A percentile compares a stretch with the other conserved stretches of the same genome.
Conservation (phyloP, 35 echinoderm and acorn worm species). For the Apostichopus japonicus region DNA sequence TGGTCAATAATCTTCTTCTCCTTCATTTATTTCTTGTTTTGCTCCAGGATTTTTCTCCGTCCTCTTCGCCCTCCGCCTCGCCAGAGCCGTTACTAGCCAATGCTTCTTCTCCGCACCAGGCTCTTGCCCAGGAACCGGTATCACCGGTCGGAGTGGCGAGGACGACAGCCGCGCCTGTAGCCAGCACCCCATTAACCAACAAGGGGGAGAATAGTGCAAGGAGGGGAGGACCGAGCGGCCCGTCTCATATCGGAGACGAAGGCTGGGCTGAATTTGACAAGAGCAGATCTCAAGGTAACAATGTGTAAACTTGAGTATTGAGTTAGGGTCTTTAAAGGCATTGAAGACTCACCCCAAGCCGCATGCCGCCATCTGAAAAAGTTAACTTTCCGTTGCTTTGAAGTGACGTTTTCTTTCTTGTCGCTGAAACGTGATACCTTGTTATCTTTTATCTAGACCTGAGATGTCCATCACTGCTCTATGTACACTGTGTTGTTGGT, state of each 20-base stretch:
- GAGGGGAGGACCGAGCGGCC: neutral
- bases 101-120: neutral
- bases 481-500: too few species aligned
- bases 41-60: neutral
- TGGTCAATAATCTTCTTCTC: too few species aligned
- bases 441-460: too few species aligned
- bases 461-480: too few species aligned
- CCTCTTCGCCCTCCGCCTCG: slow-evolving; percentile 60
- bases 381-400: too few species aligned
- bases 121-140: slow-evolving; percentile 29
- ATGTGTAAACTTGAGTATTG: too few species aligned
- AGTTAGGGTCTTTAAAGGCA: too few species aligned
- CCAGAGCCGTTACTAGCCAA: slow-evolving; percentile 50
- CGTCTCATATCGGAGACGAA: slow-evolving; percentile 48
- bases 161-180: neutral
- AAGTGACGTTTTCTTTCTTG: too few species aligned
- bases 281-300: slow-evolving; percentile 35
- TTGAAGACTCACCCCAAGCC: too few species aligned
- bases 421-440: too few species aligned
- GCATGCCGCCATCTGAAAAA: too few species aligned
- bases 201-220: neutral
- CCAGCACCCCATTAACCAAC: slow-evolving; percentile 2
- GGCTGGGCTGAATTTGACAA: slow-evolving; percentile 85
- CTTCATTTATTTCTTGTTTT: neutral
- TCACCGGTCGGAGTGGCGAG: neutral